Evolutionary conservation across 1,140 invertebrate species (phyloP).

Genomic region (Drosophila mayri): DNA sequence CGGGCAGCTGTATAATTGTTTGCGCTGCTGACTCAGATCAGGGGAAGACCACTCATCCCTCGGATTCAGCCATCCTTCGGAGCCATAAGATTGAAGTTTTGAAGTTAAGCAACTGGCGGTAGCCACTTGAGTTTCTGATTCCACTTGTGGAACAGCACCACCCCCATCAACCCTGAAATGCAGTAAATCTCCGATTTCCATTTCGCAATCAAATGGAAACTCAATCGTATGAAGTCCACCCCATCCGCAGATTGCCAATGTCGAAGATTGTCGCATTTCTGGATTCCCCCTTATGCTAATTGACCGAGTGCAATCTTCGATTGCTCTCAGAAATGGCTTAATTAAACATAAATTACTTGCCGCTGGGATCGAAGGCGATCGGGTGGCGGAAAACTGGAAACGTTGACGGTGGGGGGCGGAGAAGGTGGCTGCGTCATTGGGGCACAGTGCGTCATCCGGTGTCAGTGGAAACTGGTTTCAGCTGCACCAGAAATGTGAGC

Average conservation of each 20-base stretch:
- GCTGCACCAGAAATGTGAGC: slow-evolving; percentile 33
- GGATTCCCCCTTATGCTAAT: slow-evolving; percentile 45
- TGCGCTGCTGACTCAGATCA: slow-evolving; percentile 49
- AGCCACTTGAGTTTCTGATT: slow-evolving; percentile 33
- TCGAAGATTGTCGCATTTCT: slow-evolving; percentile 61
- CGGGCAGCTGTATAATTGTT: slow-evolving; percentile 35
- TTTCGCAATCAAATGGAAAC: slow-evolving; percentile 74
- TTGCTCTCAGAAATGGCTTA: slow-evolving; percentile 57
- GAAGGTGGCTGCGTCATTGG: slow-evolving; percentile 21
- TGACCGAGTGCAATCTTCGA: slow-evolving; percentile 54
- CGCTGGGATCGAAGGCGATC: slow-evolving; percentile 44
- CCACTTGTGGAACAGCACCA: slow-evolving; percentile 4
- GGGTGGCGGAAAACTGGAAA: slow-evolving; percentile 34
- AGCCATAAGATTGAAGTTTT: background rate
- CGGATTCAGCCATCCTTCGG: slow-evolving; percentile 1
- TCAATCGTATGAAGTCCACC: slow-evolving; percentile 40
- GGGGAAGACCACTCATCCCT: slow-evolving; percentile 42
- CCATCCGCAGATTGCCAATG: slow-evolving; percentile 44
- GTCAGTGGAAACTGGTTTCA: slow-evolving; percentile 61
- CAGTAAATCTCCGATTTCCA: slow-evolving; percentile 69
- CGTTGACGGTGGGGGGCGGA: background rate
- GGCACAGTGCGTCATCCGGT: slow-evolving; percentile 49
- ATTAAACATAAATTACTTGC: slow-evolving; percentile 71
- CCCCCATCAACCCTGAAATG: slow-evolving; percentile 5
- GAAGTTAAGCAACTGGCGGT: slow-evolving; percentile 50